These are phyloP conservation scores for Clepsis dumicolana DNA, from an alignment of 2,888 invertebrate species.

Conservation along the genomic window DNA sequence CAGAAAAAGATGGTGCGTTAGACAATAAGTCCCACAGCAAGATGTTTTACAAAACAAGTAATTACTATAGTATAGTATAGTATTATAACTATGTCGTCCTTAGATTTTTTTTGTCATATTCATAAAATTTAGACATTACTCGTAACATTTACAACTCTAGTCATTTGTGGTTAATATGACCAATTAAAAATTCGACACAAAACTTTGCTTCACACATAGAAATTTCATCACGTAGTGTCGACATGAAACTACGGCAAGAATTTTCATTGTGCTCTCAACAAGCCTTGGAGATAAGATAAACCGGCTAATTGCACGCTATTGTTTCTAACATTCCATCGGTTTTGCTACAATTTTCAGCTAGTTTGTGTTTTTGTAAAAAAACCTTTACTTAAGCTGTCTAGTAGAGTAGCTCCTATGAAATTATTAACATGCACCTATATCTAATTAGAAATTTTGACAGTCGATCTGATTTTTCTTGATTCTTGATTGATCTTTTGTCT, in stretches of 20 bases:
- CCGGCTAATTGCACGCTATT: slow-evolving; percentile 51
- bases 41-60: too few relatives aligned
- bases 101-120: background rate
- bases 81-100: too few relatives aligned
- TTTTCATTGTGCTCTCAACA: slow-evolving; percentile 65
- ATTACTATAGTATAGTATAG: too few relatives aligned
- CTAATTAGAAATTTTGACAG: too few relatives aligned
- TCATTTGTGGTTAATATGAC: background rate
- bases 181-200: slow-evolving; percentile 18
- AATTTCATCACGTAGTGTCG: slow-evolving; percentile 38
- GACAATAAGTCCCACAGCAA: too few relatives aligned
- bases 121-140: background rate
- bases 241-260: slow-evolving; percentile 49
- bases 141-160: background rate
- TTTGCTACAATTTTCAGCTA: slow-evolving; percentile 25
- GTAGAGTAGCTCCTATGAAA: too few relatives aligned
- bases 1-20: too few relatives aligned
- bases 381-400: too few relatives aligned
- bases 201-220: slow-evolving; percentile 11
- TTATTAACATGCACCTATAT: too few relatives aligned
- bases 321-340: slow-evolving; percentile 40
- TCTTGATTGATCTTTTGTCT: background rate
- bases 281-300: slow-evolving; percentile 74
- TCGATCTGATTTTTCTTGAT: too few relatives aligned
- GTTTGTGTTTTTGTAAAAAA: slow-evolving; percentile 1